phyloP scores from a whole-genome alignment of 2,113 vertebrate genomes.

The Rallus limicola region DNA sequence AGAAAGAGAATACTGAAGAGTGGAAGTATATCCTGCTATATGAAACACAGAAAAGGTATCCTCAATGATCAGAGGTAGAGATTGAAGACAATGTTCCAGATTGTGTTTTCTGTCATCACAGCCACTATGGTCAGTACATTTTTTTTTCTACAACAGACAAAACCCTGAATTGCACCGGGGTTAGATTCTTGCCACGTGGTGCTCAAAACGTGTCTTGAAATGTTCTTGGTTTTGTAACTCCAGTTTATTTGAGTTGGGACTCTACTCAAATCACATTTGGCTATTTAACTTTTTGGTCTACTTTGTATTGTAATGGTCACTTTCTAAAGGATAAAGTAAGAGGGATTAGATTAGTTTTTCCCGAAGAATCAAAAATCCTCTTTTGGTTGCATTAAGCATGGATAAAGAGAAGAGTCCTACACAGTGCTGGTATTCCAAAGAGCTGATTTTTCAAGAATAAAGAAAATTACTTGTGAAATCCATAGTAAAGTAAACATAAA shows the following conservation, averaged over 20 bases:
- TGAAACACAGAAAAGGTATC: neutral
- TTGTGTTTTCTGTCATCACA: neutral
- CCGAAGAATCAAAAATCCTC: neutral
- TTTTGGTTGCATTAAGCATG: neutral
- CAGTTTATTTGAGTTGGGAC: neutral
- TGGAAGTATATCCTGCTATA: neutral
- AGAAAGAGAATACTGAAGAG: neutral
- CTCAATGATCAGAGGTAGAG: neutral
- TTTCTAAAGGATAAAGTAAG: neutral
- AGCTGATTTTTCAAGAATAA: neutral
- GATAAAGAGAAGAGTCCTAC: neutral
- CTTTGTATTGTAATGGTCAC: neutral
- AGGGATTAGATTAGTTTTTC: neutral
- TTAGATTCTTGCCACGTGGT: neutral
- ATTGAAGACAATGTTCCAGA: neutral
- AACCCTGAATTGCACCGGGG: neutral
- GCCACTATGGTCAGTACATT: neutral
- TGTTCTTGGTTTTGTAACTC: neutral
- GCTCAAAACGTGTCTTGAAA: neutral
- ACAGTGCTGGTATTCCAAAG: neutral
- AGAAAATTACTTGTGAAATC: neutral
- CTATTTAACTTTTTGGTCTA: neutral
- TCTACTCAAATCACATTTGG: neutral
- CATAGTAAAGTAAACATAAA: neutral
- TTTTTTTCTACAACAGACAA: neutral